Evolutionary conservation across 2,113 vertebrate genomes (phyloP), one percentile per base, ranked within the genome.

Genomic region (Salminus brasiliensis): DNA sequence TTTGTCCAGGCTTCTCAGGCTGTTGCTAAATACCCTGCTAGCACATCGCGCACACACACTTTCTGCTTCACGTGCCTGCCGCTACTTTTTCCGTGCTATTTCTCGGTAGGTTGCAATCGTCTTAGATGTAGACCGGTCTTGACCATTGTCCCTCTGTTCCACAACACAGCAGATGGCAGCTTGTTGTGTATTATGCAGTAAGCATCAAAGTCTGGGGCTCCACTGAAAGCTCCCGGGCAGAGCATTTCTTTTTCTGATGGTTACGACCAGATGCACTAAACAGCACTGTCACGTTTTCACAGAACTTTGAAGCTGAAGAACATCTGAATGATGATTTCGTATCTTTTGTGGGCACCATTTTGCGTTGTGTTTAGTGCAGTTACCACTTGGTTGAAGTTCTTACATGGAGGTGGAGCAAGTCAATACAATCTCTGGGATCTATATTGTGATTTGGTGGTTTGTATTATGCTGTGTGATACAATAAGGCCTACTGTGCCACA

Each of bases 181-280:
- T 62, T 43, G 32, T 21, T 4, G 21, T 39, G 32, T 11, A n/a
- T 11, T 39, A 34, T 62, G 67, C 39, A 78, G 47, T 25, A 29
- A 32, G 67, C 45, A 78, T 49, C 59, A 36, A 60, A 62, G 67
- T 27, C 66, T 62, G 29, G 39, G 36, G 60, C 41, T 59, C 53
- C 62, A 67, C 74, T 39, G 62, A 63, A 76, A 67, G 74, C 45
- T 78, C 39, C 76, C 21, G 29, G 49, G 66, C 65, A 43, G 8
- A 29, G 30, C 5, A 1, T 62, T 78, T 78, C 52, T 25, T 10
- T 55, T 55, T 23, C n/a, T 55, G n/a, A 71, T 78, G 55, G 27
- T 49, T 78, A 60, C 59, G 67, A 47, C 27, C 41, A 41, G 53
- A 41, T 23, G 65, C 65, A 71, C 57, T 62, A 71, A 55, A 78